phyloP scores from a whole-genome alignment of 2,113 vertebrate genomes.

The Melozone crissalis region DNA sequence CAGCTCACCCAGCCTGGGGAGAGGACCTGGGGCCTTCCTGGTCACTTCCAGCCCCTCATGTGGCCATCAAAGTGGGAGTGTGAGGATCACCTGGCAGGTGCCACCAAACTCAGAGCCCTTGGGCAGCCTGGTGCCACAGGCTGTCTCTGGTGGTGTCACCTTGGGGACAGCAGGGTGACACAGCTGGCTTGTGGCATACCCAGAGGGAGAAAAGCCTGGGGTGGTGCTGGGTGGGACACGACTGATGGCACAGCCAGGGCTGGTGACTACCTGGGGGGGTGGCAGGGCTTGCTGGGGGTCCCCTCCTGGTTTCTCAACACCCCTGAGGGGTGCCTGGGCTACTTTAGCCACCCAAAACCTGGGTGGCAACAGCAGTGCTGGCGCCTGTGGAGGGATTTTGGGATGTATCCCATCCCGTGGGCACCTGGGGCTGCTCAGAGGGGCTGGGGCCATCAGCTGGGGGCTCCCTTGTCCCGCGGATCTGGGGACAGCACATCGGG shows the following conservation, averaged over 20 bases:
- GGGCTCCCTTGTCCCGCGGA: neutral
- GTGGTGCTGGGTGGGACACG: neutral
- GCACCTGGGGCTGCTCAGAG: accelerated
- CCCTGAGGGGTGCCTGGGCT: accelerated
- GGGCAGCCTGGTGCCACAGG: neutral
- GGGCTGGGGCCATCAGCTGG: neutral
- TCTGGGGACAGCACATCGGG: neutral
- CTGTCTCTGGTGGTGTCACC: neutral
- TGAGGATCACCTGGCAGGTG: neutral
- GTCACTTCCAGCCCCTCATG: neutral
- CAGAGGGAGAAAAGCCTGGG: neutral
- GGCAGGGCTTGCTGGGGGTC: neutral
- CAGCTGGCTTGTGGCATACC: neutral
- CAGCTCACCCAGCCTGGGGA: neutral
- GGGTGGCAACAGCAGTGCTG: accelerated
- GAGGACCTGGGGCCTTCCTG: neutral
- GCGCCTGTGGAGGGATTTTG: neutral
- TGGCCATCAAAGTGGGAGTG: neutral
- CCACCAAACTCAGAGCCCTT: neutral
- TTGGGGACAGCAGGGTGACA: neutral
- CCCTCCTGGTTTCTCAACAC: neutral
- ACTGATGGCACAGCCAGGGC: neutral
- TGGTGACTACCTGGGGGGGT: neutral
- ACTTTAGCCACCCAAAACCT: accelerated
- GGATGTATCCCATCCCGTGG: neutral